Evolutionary conservation across 2,888 invertebrate species (phyloP).

Genomic region (Philereme vetulata): DNA sequence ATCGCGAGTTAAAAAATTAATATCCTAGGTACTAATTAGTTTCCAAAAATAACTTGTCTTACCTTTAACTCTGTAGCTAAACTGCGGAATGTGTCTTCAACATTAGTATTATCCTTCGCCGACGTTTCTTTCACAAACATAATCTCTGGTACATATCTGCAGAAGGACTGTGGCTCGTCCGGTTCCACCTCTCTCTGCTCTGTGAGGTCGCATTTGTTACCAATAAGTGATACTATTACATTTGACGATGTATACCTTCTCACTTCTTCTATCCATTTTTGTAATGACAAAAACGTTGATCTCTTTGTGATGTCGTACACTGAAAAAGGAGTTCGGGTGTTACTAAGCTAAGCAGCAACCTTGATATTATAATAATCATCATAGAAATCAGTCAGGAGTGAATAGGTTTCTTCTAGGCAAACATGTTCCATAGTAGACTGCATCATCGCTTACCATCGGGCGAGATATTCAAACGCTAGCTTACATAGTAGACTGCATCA

Average conservation of each 20-base stretch:
- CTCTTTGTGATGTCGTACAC: slow-evolving; percentile 98
- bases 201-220: slow-evolving; percentile 95
- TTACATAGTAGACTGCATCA: no score
- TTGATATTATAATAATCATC: no score
- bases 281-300: slow-evolving; percentile 94
- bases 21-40: background rate
- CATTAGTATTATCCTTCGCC: slow-evolving; percentile 95
- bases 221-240: slow-evolving; percentile 95
- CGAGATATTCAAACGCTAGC: no score
- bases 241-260: slow-evolving; percentile 96
- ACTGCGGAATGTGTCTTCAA: slow-evolving; percentile 94
- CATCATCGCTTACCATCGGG: no score
- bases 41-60: slow-evolving; percentile 5
- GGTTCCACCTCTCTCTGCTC: slow-evolving; percentile 92
- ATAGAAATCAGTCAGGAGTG: no score
- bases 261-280: slow-evolving; percentile 98
- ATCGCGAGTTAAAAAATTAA: no score
- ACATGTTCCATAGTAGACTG: no score
- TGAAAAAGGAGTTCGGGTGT: slow-evolving; percentile 50
- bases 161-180: slow-evolving; percentile 93
- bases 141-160: slow-evolving; percentile 93
- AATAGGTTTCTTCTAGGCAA: no score
- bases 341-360: background rate
- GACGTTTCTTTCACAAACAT: slow-evolving; percentile 94
- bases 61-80: slow-evolving; percentile 94